Base-by-base conservation (phyloP, 2,113 vertebrate genomes). In the Entelurus aequoreus region DNA sequence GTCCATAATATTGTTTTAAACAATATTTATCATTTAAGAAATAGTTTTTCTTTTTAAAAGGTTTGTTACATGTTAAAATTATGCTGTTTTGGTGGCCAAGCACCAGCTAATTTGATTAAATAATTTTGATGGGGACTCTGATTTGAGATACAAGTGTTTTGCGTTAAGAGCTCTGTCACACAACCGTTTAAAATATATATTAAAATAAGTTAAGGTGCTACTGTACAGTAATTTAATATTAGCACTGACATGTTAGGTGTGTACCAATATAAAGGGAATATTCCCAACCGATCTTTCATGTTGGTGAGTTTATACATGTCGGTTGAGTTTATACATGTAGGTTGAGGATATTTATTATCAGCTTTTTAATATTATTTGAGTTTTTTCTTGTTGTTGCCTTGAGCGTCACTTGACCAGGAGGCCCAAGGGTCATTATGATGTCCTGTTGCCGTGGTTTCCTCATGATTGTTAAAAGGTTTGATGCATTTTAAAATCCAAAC, bases 361-460 rank as follows among this genome's bases (percentile, higher is more conserved):
- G 50, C 37, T 44, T 14, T 38, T 62, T 63, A 71, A 66, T 63
- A 28, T 28, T 28, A 28, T 28, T 28, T 28, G 28, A 28, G 28
- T 74, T 66, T 48, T 63, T 48, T 48, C 59, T 57, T 65, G 8
- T 8, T 42, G 8, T 42, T 10, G 40, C 40, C 40, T 42, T 60
- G 67, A 28, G 28, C 28, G 4, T 47, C 57, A 44, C 52, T 3
- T 71, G 79, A 68, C 83, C 74, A 21, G 71, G 62, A 66, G 57
- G 36, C 55, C 36, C 63, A 55, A 55, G 15, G 77, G 82, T 81
- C 88, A 76, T 81, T 87, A 76, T 60, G 36, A 64, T 82, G 84
- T 76, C 69, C 82, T 0, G 88, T 89, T 83, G 71, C 84, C 83
- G 57, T 80, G 88, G 88, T 83, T 81, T 76, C 77, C 71, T 49